Conservation (phyloP, 2,888 invertebrate genomes). For the Leucophenga maculata region DNA sequence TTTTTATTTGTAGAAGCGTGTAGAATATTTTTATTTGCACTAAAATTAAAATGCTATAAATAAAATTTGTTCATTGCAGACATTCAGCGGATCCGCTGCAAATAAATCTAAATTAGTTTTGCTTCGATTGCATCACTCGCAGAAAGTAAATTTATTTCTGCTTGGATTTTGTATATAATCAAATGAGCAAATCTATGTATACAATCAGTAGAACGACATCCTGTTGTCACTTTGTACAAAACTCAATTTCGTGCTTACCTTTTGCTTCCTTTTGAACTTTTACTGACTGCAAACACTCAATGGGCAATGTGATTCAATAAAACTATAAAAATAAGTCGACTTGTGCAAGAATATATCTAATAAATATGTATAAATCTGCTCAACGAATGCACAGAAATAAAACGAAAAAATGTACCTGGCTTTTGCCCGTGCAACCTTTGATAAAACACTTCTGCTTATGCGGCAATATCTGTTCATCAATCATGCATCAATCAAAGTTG, state of each 20-base stretch:
- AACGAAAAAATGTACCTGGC: neutral
- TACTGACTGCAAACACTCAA: neutral
- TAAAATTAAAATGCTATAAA: slow-evolving; percentile 12
- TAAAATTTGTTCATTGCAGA: neutral
- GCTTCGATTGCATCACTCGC: neutral
- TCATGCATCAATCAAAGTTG: slow-evolving; percentile 12
- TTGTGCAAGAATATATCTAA: too few relatives aligned
- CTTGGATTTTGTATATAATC: too few relatives aligned
- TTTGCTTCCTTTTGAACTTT: neutral
- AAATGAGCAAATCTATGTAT: too few relatives aligned
- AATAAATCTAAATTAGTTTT: neutral
- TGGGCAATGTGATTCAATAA: neutral
- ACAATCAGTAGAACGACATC: too few relatives aligned
- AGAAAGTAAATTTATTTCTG: neutral
- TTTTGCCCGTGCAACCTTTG: too few relatives aligned
- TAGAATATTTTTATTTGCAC: neutral
- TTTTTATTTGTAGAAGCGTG: too few relatives aligned
- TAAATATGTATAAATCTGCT: neutral
- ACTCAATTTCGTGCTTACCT: neutral
- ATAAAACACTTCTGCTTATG: too few relatives aligned
- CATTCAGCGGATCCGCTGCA: neutral
- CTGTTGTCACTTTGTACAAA: neutral
- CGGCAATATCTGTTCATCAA: neutral
- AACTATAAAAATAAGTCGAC: neutral
- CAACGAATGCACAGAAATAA: neutral